Evolutionary conservation across 2,888 invertebrate species (phyloP), one percentile per base, ranked within the genome.

Genomic region (Ochropacha duplaris): DNA sequence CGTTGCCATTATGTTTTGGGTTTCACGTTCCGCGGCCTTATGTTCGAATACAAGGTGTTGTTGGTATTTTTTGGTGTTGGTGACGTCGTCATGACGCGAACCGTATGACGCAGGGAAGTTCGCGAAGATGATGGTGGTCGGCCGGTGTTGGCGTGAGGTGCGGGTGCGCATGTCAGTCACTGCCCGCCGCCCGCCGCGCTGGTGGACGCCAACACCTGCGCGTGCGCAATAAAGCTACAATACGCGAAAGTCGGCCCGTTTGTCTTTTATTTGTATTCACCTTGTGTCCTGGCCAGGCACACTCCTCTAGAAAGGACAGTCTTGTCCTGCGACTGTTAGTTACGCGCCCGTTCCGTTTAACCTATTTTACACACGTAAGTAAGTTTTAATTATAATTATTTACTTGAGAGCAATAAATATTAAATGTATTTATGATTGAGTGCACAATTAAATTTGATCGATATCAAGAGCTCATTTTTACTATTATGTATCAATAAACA

Each of bases 181-280:
- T 77, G 76, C 74, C 76, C 73, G 81, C 75, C 81, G 76, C 74
- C 76, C 73, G 81, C 75, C 81, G 77, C 79, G 79, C 75, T 74
- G 78, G 73, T 76, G 79, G 78, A 76, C 81, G 80, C 79, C 81
- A 76, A 76, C 80, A 80, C 79, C 75, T 78, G 82, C 79, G 83
- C 79, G 74, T 76, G 81, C 79, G 71, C 72, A 66, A 75, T 74
- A 74, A 61, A 65, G 65, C 71, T 65, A 63, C 62, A 59, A 75
- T 73, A 74, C 88, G 86, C 87, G 88, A 88, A 88, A 87, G 84
- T 88, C 80, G 77, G 76, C 71, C 73, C 76, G 81, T 73, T 81
- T 31, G 31, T 12, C 31, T 31, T 31, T 81, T 85, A 83, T 86
- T 88, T 83, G 84, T 88, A 89, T 89, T 90, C 88, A 81, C 74